Conservation (phyloP, 2,113 vertebrate species). For the Oenanthe melanoleuca region DNA sequence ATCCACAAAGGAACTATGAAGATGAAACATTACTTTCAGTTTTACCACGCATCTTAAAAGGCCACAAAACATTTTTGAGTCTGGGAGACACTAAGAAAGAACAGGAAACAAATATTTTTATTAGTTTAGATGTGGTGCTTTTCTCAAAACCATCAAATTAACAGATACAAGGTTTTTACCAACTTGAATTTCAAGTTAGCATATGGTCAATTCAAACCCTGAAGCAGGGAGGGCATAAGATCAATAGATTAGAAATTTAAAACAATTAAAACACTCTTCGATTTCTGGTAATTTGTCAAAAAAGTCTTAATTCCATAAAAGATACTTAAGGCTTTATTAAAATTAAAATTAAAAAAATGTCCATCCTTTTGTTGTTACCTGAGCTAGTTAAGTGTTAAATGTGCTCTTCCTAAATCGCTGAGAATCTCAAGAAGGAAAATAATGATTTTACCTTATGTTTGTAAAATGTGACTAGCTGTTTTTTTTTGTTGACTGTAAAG, state of each 20-base stretch:
- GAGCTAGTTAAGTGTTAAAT: not conserved
- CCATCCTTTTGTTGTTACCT: not conserved
- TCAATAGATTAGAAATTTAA: not conserved
- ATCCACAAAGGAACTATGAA: not conserved
- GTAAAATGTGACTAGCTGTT: constrained; percentile 14
- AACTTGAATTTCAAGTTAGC: not conserved
- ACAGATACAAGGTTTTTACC: not conserved
- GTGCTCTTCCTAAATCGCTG: not conserved
- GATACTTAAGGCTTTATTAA: not conserved
- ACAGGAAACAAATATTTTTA: not conserved
- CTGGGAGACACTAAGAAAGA: not conserved
- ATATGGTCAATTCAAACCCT: not conserved
- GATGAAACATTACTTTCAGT: not conserved
- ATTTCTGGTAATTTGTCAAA: not conserved
- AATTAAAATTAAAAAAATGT: not conserved
- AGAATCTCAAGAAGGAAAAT: not conserved
- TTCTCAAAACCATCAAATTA: not conserved
- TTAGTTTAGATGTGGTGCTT: not conserved
- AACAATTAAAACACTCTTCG: not conserved
- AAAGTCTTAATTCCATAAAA: not conserved
- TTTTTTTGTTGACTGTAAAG: constrained; percentile 43
- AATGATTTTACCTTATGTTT: constrained; percentile 42
- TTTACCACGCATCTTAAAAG: not conserved
- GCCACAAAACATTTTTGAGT: not conserved
- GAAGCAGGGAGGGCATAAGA: not conserved